A percentile compares a stretch with the other conserved stretches of the same genome.
Evolutionary conservation across 2,113 vertebrate species (phyloP).

Genomic region (Callorhinus ursinus): DNA sequence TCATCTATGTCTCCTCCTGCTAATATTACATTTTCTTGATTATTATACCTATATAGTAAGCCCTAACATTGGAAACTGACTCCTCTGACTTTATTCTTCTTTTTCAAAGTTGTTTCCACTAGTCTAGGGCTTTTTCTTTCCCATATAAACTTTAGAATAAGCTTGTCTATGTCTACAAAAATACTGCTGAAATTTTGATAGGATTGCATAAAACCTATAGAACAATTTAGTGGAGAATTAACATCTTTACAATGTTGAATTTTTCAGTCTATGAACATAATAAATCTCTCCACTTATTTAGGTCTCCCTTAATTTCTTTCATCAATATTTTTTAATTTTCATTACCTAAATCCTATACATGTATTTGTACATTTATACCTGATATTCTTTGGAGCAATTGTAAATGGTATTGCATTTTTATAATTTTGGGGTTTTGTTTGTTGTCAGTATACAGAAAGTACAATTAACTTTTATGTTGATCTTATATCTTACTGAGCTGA

Average conservation of each 20-base stretch:
- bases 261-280: neutral
- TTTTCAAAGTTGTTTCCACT: neutral
- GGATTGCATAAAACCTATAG: neutral
- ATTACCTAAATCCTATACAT: neutral
- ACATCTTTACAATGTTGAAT: neutral
- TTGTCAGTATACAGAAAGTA: conserved; percentile 31
- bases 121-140: neutral
- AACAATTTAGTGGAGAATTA: neutral
- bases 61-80: neutral
- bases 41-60: neutral
- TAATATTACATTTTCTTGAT: neutral
- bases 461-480: neutral
- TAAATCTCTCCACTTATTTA: neutral
- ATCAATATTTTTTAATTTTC: neutral
- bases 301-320: neutral
- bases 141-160: conserved; percentile 7
- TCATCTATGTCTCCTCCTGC: neutral
- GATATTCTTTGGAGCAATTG: neutral
- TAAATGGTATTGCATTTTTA: neutral
- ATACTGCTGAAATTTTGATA: neutral
- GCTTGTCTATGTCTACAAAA: neutral
- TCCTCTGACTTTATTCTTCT: neutral
- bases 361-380: neutral
- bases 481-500: neutral
- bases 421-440: neutral